Evolutionary conservation across 2,888 invertebrate species (phyloP).

Genomic region (Eucera pruinosa): DNA sequence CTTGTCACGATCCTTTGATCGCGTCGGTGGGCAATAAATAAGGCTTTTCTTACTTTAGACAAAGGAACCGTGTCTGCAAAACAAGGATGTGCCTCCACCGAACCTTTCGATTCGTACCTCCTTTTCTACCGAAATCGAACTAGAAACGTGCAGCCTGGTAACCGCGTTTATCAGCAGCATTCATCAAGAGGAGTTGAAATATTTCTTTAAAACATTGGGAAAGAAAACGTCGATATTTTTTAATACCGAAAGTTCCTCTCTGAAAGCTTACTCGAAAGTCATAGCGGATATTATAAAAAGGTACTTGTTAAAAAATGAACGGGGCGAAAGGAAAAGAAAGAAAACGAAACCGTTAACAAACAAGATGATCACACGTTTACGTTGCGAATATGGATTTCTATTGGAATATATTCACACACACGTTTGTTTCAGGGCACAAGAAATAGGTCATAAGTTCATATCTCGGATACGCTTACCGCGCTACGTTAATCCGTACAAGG

Average conservation of each 20-base stretch:
- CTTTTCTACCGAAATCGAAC: slow-evolving; percentile 87
- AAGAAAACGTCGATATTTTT: slow-evolving; percentile 89
- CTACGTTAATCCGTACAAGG: slow-evolving; percentile 88
- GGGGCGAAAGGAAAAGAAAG: no score
- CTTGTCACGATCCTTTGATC: background rate
- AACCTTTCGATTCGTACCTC: slow-evolving; percentile 85
- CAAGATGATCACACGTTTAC: no score
- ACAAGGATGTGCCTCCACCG: slow-evolving; percentile 83
- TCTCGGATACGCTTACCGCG: slow-evolving; percentile 88
- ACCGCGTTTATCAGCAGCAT: slow-evolving; percentile 88
- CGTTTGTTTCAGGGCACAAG: slow-evolving; percentile 80
- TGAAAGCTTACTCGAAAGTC: slow-evolving; percentile 87
- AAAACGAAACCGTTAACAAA: no score
- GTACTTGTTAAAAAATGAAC: no score
- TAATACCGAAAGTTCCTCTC: slow-evolving; percentile 86
- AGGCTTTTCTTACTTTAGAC: slow-evolving; percentile 61
- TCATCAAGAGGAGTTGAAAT: slow-evolving; percentile 88
- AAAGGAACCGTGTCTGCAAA: slow-evolving; percentile 79
- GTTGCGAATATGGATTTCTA: no score
- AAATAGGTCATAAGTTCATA: slow-evolving; percentile 80
- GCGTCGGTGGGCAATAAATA: background rate
- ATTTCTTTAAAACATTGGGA: slow-evolving; percentile 89
- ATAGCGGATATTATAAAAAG: slow-evolving; percentile 88
- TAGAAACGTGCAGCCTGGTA: slow-evolving; percentile 88
- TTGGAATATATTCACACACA: no score